phyloP scores from a whole-genome alignment of 64 coral and sea anemone genomes.

The Trachythela sp. region DNA sequence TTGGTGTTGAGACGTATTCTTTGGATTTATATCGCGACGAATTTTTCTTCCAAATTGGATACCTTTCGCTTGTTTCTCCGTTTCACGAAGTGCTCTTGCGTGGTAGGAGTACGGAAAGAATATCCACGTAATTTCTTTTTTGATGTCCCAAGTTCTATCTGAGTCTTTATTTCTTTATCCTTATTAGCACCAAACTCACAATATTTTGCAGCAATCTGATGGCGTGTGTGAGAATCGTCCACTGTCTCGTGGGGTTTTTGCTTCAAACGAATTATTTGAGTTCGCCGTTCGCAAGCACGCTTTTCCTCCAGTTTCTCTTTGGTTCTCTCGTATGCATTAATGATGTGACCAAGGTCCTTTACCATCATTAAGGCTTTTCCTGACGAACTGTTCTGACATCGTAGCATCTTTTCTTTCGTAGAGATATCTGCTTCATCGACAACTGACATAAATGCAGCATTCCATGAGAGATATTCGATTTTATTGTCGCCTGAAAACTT shows the following conservation, averaged over 20 bases:
- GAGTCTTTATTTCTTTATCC: not conserved
- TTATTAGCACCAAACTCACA: conserved; percentile 3
- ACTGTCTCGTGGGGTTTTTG: conserved; percentile 13
- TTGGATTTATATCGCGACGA: not conserved
- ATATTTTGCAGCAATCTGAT: not conserved
- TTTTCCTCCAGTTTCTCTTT: no score
- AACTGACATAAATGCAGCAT: conserved; percentile 49
- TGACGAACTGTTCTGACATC: conserved; percentile 23
- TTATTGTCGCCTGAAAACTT: conserved; percentile 62
- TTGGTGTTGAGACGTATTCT: not conserved
- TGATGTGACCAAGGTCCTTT: no score
- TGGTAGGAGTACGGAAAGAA: not conserved
- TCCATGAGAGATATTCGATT: conserved; percentile 51
- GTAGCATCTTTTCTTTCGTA: conserved; percentile 56
- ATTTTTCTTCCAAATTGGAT: not conserved
- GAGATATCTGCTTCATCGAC: conserved; percentile 43
- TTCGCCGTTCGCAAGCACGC: no score
- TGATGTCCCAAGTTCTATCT: not conserved
- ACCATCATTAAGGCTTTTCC: no score
- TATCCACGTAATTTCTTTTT: conserved; percentile 4
- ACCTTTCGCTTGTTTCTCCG: conserved; percentile 3
- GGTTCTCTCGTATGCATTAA: no score
- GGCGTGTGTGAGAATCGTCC: not conserved
- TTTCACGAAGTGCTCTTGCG: not conserved
- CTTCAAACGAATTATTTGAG: not conserved